These are phyloP conservation scores for Limnephilus lunatus DNA, from an alignment of 2,888 invertebrate species.

Conservation along the genomic window DNA sequence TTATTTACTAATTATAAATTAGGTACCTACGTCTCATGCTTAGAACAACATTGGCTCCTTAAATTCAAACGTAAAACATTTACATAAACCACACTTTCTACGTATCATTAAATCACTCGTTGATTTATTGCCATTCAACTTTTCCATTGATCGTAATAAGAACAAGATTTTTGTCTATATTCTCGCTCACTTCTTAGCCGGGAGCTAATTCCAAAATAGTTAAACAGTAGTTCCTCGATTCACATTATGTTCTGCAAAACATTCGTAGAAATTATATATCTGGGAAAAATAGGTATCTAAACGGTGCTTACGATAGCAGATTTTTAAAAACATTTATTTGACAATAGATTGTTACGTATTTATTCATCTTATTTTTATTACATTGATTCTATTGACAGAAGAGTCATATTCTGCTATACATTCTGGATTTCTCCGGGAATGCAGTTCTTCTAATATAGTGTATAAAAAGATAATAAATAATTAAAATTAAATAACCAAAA, in stretches of 20 bases:
- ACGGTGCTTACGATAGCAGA: too few relatives aligned
- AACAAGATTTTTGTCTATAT: background rate
- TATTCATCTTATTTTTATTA: too few relatives aligned
- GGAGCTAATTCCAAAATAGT: background rate
- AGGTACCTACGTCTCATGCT: background rate
- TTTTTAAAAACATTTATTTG: too few relatives aligned
- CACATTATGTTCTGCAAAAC: background rate
- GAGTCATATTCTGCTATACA: too few relatives aligned
- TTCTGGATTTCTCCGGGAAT: too few relatives aligned
- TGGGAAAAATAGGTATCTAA: too few relatives aligned
- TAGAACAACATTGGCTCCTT: background rate
- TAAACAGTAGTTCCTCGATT: background rate
- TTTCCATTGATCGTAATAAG: conserved; percentile 1
- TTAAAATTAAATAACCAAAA: too few relatives aligned
- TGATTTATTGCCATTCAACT: conserved; percentile 28
- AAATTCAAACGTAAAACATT: background rate
- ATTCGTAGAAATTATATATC: background rate
- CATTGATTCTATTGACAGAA: too few relatives aligned
- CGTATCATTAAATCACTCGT: background rate
- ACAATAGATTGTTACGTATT: too few relatives aligned
- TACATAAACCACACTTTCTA: conserved; percentile 14
- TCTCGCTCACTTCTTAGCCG: background rate
- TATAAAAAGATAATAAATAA: too few relatives aligned
- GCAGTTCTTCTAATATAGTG: too few relatives aligned
- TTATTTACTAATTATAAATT: background rate